Base-by-base conservation (phyloP, 2,888 invertebrate genomes). In the Emmelina monodactyla region DNA sequence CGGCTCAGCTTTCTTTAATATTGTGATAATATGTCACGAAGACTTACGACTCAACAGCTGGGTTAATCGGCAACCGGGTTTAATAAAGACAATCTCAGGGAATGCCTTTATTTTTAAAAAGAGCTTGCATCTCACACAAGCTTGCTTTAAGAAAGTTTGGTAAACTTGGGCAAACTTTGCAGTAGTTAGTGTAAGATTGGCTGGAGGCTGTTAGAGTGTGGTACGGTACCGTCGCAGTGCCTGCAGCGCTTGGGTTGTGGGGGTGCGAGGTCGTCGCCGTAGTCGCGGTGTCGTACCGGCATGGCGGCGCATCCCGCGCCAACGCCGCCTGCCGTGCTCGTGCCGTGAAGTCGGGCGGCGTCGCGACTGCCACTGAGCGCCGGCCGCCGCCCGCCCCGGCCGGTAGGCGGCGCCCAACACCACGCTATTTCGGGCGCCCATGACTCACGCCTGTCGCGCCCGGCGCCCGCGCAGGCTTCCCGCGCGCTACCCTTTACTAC, bases 171-270 rank as follows among this genome's bases (percentile, higher is more conserved):
- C n/a, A n/a, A n/a, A n/a, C n/a, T n/a, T n/a, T n/a, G n/a, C n/a
- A n/a, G n/a, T n/a, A n/a, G n/a, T n/a, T n/a, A n/a, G n/a, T n/a
- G n/a, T n/a, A n/a, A n/a, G n/a, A n/a, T n/a, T n/a, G n/a, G n/a
- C n/a, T n/a, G n/a, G n/a, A n/a, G n/a, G n/a, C n/a, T n/a, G n/a
- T n/a, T n/a, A n/a, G n/a, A n/a, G n/a, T n/a, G n/a, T n/a, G n/a
- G n/a, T n/a, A n/a, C n/a, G n/a, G 62, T 87, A 91, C 91, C 91
- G 89, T 91, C 91, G 88, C 91, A 91, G 83, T 90, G 90, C 85
- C 88, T 90, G 89, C 91, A 91, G 88, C 91, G 90, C 83, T 91
- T 91, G 82, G 91, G 89, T 86, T 89, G 88, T 83, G 91, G 90
- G 59, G 75, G 68, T 62, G 78, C 78, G 73, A 75, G 66, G 64